phyloP scores from a whole-genome alignment of 2,797 vertebrate genomes.

The Hybognathus amarus region DNA sequence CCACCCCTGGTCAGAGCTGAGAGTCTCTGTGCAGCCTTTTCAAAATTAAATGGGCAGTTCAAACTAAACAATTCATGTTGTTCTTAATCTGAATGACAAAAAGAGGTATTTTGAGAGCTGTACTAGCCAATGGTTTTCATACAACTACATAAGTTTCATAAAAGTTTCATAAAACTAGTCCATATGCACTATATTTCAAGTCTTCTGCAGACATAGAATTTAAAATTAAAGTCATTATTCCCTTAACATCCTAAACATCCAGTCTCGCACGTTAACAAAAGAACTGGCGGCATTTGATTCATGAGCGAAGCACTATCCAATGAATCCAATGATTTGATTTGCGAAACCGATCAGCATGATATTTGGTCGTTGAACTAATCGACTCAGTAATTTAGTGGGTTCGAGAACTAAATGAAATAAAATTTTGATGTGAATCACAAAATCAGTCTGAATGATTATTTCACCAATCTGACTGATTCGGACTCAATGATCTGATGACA shows the following conservation, averaged over 20 bases:
- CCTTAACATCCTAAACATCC: background rate
- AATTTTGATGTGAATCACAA: background rate
- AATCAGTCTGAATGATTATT: background rate
- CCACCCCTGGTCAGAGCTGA: background rate
- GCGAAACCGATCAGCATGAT: background rate
- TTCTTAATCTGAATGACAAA: background rate
- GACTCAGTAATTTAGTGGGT: background rate
- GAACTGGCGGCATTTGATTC: background rate
- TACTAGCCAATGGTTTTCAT: background rate
- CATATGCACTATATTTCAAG: background rate
- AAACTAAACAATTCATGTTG: background rate
- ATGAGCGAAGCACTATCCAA: background rate
- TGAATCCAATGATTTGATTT: background rate
- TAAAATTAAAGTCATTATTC: background rate
- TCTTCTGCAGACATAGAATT: background rate
- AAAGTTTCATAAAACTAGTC: background rate
- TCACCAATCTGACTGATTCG: no score
- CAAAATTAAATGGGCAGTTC: background rate
- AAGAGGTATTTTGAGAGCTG: background rate
- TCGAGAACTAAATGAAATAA: background rate
- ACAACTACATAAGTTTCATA: no score
- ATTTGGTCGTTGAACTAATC: background rate
- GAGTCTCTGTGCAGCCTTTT: background rate
- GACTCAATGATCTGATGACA: background rate
- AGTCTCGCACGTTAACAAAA: background rate